Evolutionary conservation across 2,113 vertebrate species (phyloP).

Genomic region (Australoheros scitulus): DNA sequence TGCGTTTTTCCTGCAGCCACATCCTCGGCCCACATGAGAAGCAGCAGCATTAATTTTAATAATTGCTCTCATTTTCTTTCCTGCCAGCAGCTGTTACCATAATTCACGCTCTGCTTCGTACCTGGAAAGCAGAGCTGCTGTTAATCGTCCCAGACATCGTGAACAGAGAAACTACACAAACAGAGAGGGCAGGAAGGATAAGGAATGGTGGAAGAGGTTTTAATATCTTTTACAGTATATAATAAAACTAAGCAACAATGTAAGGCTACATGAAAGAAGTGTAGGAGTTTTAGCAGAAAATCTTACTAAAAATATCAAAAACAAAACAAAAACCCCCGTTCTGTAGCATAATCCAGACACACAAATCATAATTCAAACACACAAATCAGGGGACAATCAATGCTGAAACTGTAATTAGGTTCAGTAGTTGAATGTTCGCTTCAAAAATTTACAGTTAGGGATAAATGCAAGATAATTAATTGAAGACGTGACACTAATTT

Average conservation of each 20-base stretch:
- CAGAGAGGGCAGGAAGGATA: not conserved
- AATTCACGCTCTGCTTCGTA: conserved; percentile 62
- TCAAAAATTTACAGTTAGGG: not conserved
- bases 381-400: not conserved
- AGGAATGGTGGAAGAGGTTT: not conserved
- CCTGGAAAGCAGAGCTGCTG: conserved; percentile 61
- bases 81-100: conserved; percentile 67
- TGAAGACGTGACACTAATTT: not conserved
- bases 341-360: not conserved
- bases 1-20: conserved; percentile 12
- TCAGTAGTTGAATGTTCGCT: not conserved
- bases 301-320: not conserved
- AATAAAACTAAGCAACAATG: not conserved
- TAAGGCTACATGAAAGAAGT: not conserved
- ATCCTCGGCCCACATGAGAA: conserved; percentile 55
- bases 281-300: not conserved
- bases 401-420: not conserved
- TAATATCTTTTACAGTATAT: not conserved
- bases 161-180: not conserved
- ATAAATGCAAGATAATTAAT: not conserved
- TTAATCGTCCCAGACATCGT: conserved; percentile 39
- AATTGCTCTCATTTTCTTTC: conserved; percentile 73
- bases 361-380: too few relatives aligned
- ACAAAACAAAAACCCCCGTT: not conserved
- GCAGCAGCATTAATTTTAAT: conserved; percentile 70